Conservation (phyloP, 2,113 vertebrate species). For the Charadrius vociferus region DNA sequence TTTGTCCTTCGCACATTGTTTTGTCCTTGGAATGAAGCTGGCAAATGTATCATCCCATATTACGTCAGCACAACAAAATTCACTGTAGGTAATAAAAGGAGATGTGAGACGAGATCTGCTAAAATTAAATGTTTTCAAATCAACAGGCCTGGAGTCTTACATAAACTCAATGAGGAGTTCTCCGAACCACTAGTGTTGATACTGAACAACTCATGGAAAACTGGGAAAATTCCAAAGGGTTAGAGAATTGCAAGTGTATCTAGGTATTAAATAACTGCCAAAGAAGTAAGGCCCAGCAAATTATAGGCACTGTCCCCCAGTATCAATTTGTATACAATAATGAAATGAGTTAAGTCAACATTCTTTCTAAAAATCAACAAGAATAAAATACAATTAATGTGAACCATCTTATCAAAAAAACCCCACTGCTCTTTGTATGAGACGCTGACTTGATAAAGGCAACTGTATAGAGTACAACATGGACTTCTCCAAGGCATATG, state of each 20-base stretch:
- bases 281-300: not conserved
- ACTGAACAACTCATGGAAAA: conserved; percentile 66
- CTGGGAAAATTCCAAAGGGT: conserved; percentile 51
- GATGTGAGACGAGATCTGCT: conserved; percentile 63
- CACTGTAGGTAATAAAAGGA: conserved; percentile 68
- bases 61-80: conserved; percentile 67
- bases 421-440: not conserved
- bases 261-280: not conserved
- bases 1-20: conserved; percentile 62
- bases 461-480: not conserved
- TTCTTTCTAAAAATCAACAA: not conserved
- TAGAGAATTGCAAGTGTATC: conserved; percentile 6
- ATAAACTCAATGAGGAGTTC: conserved; percentile 64
- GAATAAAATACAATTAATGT: not conserved
- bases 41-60: conserved; percentile 63
- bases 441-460: not conserved
- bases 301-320: not conserved
- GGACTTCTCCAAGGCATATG: not conserved
- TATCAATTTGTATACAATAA: not conserved
- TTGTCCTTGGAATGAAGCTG: conserved; percentile 66
- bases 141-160: conserved; percentile 67
- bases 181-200: conserved; percentile 60
- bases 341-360: not conserved
- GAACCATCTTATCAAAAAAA: not conserved
- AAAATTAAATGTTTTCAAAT: conserved; percentile 71